phyloP scores from a whole-genome alignment of 2,797 vertebrate species.

The Balearica regulorum region DNA sequence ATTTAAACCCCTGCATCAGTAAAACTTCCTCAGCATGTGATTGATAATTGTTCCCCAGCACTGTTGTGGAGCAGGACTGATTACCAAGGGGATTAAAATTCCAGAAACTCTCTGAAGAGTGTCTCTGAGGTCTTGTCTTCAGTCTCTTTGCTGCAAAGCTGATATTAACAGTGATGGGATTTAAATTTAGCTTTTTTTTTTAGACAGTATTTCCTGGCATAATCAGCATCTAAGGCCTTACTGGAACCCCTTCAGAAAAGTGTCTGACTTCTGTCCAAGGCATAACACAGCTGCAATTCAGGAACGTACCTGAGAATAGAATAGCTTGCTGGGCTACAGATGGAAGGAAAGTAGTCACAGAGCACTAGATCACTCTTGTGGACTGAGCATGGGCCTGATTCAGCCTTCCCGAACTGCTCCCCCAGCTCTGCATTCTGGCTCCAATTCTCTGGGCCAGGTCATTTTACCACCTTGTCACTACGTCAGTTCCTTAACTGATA shows the following conservation, averaged over 20 bases:
- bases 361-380: not conserved
- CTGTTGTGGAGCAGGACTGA: not conserved
- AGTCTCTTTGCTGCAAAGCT: not conserved
- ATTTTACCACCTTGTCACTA: not conserved
- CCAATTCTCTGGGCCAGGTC: not conserved
- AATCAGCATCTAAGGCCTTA: not conserved
- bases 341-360: not conserved
- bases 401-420: not conserved
- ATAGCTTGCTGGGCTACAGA: not conserved
- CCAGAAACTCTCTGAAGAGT: not conserved
- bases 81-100: constrained; percentile 46
- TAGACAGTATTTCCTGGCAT: constrained; percentile 15
- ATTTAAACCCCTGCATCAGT: constrained; percentile 44
- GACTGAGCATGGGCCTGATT: not conserved
- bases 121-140: not conserved
- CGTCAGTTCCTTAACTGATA: not conserved
- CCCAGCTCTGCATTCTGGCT: not conserved
- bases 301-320: not conserved
- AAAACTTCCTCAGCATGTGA: constrained; percentile 31
- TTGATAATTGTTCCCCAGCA: constrained; percentile 31
- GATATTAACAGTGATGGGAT: not conserved
- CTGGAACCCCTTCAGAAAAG: constrained; percentile 20
- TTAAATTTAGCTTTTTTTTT: constrained; percentile 19
- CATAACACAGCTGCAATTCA: not conserved
- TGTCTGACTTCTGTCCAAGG: not conserved